phyloP scores from a whole-genome alignment of 2,888 invertebrate species.

The Lepidochrysops patricia region DNA sequence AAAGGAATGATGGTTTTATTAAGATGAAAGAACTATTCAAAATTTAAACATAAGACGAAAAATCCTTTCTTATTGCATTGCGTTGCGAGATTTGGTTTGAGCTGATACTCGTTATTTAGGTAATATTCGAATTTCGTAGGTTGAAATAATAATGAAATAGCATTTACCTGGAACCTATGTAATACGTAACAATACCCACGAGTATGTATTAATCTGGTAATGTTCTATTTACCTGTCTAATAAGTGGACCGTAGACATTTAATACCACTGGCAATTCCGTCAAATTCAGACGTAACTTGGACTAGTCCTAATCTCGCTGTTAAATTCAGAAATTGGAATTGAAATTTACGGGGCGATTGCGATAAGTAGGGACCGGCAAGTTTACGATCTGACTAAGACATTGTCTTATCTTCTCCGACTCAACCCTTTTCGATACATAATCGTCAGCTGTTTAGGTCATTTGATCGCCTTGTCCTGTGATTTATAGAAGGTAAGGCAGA shows the following conservation, averaged over 20 bases:
- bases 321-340: slow-evolving; percentile 40
- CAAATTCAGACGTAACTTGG: neutral
- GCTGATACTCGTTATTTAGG: too few relatives aligned
- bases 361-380: slow-evolving; percentile 47
- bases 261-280: neutral
- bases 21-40: too few relatives aligned
- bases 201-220: too few relatives aligned
- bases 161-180: too few relatives aligned
- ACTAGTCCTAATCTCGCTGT: slow-evolving; percentile 11
- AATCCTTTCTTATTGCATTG: too few relatives aligned
- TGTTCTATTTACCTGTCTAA: too few relatives aligned
- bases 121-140: too few relatives aligned
- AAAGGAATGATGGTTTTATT: too few relatives aligned
- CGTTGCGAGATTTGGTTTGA: too few relatives aligned
- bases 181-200: too few relatives aligned
- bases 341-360: slow-evolving; percentile 52
- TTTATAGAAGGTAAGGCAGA: neutral
- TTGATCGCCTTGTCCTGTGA: neutral
- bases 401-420: slow-evolving; percentile 61
- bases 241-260: neutral
- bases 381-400: slow-evolving; percentile 63
- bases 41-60: too few relatives aligned
- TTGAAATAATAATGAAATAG: too few relatives aligned
- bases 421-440: slow-evolving; percentile 59
- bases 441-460: neutral